These are phyloP conservation scores for Speoplatyrhinus poulsoni DNA, from an alignment of 2,113 vertebrate genomes.

Conservation along the genomic window DNA sequence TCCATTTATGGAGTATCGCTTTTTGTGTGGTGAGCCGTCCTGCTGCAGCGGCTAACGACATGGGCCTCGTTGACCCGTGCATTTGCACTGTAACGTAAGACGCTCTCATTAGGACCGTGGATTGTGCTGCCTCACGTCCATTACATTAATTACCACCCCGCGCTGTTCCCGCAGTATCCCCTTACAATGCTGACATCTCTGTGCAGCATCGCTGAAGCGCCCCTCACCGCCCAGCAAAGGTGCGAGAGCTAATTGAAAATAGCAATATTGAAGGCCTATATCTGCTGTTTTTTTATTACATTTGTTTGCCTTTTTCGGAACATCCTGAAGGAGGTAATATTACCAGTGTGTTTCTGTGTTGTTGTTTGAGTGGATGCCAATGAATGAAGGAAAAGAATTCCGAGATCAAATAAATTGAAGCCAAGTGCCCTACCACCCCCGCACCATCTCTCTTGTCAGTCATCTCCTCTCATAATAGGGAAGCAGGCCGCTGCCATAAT, in stretches of 20 bases:
- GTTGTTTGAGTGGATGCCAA: slow-evolving; percentile 55
- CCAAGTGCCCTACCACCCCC: slow-evolving; percentile 69
- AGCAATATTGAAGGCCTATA: slow-evolving; percentile 35
- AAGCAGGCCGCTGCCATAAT: slow-evolving; percentile 94
- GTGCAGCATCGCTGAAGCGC: slow-evolving; percentile 43
- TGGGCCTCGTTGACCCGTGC: slow-evolving; percentile 65
- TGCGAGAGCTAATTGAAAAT: slow-evolving; percentile 9
- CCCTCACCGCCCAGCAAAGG: slow-evolving; percentile 22
- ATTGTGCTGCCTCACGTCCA: slow-evolving; percentile 66
- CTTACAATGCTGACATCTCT: slow-evolving; percentile 59
- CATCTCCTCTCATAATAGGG: slow-evolving; percentile 93
- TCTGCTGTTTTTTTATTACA: slow-evolving; percentile 30
- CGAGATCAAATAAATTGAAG: slow-evolving; percentile 75
- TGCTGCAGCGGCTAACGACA: slow-evolving; percentile 66
- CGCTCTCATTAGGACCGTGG: slow-evolving; percentile 65
- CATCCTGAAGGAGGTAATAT: slow-evolving; percentile 50
- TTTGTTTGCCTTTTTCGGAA: neutral
- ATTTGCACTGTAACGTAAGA: slow-evolving; percentile 72
- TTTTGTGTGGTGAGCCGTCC: slow-evolving; percentile 63
- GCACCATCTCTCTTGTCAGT: slow-evolving; percentile 87
- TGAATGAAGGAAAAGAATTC: slow-evolving; percentile 57
- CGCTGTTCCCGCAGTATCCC: slow-evolving; percentile 55
- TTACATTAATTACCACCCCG: slow-evolving; percentile 77
- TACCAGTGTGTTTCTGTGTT: slow-evolving; percentile 63
- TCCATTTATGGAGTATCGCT: slow-evolving; percentile 66